phyloP scores from a whole-genome alignment of 2,113 vertebrate genomes.

The Helogale parvula region DNA sequence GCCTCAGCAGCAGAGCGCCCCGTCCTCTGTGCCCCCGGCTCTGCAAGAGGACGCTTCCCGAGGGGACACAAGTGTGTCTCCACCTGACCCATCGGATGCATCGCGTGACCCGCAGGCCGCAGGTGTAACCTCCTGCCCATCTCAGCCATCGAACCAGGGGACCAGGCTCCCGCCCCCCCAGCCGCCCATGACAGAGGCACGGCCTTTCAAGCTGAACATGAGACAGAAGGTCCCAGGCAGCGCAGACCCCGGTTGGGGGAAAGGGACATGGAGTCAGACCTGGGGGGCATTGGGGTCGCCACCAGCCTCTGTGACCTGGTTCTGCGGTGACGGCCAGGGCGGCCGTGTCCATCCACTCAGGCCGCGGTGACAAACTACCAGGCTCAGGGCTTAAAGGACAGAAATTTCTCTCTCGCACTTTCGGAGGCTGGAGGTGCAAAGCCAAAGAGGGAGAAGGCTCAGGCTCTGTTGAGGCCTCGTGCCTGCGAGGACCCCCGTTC shows the following conservation, averaged over 20 bases:
- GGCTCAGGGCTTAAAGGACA: not conserved
- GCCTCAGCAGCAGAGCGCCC: too few relatives aligned
- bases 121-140: fast-evolving
- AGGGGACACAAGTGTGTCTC: not conserved
- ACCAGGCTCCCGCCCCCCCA: fast-evolving
- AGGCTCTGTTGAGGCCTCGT: too few relatives aligned
- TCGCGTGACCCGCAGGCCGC: not conserved
- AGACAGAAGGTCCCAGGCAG: not conserved
- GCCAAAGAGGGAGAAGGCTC: not conserved
- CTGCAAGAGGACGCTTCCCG: fast-evolving
- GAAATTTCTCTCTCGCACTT: not conserved
- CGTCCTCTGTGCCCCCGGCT: not conserved
- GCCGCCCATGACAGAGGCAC: too few relatives aligned
- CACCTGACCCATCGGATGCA: not conserved
- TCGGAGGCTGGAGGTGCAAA: not conserved
- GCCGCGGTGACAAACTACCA: too few relatives aligned
- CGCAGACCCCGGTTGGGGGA: not conserved
- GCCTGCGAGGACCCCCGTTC: not conserved
- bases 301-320: too few relatives aligned
- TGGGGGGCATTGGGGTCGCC: not conserved
- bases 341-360: not conserved
- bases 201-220: not conserved
- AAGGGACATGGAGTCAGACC: fast-evolving
- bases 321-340: fast-evolving
- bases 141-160: fast-evolving